Evolutionary conservation across 92 coral and sea anemone species (phyloP), one percentile per base, ranked within the genome.

Genomic region (Zoanthus sansibaricus): DNA sequence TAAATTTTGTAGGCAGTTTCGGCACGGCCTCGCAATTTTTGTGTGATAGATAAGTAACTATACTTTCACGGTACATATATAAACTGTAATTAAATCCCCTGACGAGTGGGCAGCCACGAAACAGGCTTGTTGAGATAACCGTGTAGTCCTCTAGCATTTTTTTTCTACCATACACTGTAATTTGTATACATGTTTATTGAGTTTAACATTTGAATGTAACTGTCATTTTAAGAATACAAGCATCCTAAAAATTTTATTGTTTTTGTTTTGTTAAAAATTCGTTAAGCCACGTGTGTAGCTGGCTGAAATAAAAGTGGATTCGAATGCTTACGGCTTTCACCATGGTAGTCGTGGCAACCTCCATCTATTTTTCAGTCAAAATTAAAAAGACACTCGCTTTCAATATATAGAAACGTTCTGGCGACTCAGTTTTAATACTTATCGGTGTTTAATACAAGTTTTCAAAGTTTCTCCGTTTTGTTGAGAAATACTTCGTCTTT

Each of bases 271-370:
- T 80, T 64, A 6, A 20, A 45, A 1, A 8, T 3, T 37, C 18
- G 17, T n/a, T 37, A 18, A 46, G 85, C 85, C 74, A 80, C 85
- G 85, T 80, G 30, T 20, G n/a, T 47, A 18, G n/a, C 12, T 47
- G 10, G n/a, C 12, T 12, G 1, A 46, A 20, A 21, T 21, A 45
- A 15, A 66, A 76, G 66, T 80, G 64, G 45, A 80, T 80, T 80
- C 82, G 52, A 76, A 80, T 80, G 75, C 46, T 80, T 80, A n/a
- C 85, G 47, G 61, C 46, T 18, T 44, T 25, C 85, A 42, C 47
- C 47, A 0, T 30, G 5, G 54, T 80, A 20, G 85, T 64, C 85
- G 59, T 66, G 21, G 75, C 11, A 66, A 79, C 84, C 9, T 30
- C 17, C 71, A 33, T 9, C 17, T 78, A 16, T 15, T 78, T 78